Percentiles rank a stretch among this genome's conserved stretches.
Conservation (phyloP, 2,113 vertebrate genomes). For the Buteo buteo region DNA sequence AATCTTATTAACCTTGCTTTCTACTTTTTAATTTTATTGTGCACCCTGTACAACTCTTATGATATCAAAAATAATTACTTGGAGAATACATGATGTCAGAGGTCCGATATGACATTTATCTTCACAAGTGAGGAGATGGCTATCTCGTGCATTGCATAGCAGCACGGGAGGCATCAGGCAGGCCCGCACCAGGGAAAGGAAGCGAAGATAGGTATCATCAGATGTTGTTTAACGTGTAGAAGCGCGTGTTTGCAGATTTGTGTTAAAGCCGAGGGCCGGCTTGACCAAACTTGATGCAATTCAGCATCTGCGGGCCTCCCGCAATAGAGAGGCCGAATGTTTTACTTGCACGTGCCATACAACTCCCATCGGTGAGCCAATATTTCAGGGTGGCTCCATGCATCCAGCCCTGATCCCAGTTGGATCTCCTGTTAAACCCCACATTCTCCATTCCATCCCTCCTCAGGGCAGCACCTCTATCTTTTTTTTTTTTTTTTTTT, state of each 20-base stretch:
- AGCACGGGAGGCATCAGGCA: background rate
- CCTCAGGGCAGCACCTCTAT: background rate
- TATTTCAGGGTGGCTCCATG: background rate
- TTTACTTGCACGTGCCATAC: background rate
- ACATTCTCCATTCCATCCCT: background rate
- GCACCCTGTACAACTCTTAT: slow-evolving; percentile 54
- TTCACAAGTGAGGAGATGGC: slow-evolving; percentile 35
- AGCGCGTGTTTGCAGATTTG: background rate
- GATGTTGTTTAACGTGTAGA: background rate
- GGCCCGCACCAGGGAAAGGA: accelerated
- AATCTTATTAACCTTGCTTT: slow-evolving; percentile 69
- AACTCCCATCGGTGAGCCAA: accelerated
- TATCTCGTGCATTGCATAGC: background rate
- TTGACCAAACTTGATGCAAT: background rate
- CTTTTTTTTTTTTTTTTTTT: background rate
- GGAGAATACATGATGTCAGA: slow-evolving; percentile 61
- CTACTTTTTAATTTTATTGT: slow-evolving; percentile 70
- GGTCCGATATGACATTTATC: slow-evolving; percentile 59
- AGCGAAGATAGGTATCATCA: background rate
- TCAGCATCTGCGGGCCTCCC: background rate
- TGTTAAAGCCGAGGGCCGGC: background rate
- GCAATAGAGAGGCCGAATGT: background rate
- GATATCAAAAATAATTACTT: slow-evolving; percentile 63
- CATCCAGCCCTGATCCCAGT: background rate
- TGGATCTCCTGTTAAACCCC: background rate